phyloP scores from a whole-genome alignment of 2,888 invertebrate genomes.

The Saturnia japonica region DNA sequence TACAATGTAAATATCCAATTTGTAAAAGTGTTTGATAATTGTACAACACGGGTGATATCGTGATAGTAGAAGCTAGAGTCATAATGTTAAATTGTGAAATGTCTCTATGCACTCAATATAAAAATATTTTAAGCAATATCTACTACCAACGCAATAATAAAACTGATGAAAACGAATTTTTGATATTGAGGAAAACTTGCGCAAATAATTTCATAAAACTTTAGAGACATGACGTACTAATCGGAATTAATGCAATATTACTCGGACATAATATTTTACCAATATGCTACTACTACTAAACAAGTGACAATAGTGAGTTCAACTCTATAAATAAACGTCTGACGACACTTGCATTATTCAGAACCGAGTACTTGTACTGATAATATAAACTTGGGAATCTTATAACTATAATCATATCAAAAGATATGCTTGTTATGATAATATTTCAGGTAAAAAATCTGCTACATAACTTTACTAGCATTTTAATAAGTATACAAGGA shows the following conservation, averaged over 20 bases:
- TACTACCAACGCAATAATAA: conserved; percentile 10
- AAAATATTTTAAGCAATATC: not conserved
- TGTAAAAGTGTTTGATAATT: too few species aligned
- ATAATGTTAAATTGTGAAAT: not conserved
- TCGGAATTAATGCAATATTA: conserved; percentile 34
- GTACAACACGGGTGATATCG: not conserved
- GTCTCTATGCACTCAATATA: not conserved
- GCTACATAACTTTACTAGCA: too few species aligned
- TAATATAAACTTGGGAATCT: not conserved
- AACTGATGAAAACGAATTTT: conserved; percentile 19
- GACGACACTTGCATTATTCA: conserved; percentile 52
- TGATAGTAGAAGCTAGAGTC: not conserved
- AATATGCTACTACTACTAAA: conserved; percentile 31
- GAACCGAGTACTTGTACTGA: conserved; percentile 7
- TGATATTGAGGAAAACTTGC: conserved; percentile 17
- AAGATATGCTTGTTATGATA: not conserved
- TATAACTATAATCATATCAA: not conserved
- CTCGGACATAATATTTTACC: conserved; percentile 42
- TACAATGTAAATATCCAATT: not conserved
- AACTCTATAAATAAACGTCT: conserved; percentile 66
- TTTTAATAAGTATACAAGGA: too few species aligned
- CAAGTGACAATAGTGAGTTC: conserved; percentile 63
- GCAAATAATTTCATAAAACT: conserved; percentile 19
- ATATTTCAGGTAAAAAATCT: not conserved
- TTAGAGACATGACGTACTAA: conserved; percentile 19